Base-by-base conservation (phyloP, 92 coral and sea anemone species). In the Hydrozoanthus gracilis region DNA sequence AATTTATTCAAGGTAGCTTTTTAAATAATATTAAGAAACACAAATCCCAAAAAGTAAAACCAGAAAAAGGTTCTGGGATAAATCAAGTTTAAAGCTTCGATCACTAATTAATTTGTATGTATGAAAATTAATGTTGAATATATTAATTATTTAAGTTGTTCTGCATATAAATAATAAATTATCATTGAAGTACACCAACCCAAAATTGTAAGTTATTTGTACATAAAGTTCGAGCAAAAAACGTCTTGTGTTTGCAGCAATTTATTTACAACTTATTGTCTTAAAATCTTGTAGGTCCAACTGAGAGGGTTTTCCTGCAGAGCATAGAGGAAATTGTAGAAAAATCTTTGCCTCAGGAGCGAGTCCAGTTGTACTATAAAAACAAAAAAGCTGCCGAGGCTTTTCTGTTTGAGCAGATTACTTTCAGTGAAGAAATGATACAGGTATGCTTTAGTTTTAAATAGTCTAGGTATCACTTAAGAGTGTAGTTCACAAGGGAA, bases 371-470 rank as follows among this genome's bases (percentile, higher is more conserved):
- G 0, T 72, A 72, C 17, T 46, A 72, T 72, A 72, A 8, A 72
- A 72, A 72, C 73, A 72, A 46, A 45, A 72, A 72, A 72, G 77
- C 55, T 72, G 77, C 77, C 47, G 77, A 72, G 55, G 3, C 8
- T 72, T 72, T 72, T 72, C 77, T 72, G 5, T 44, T 4, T 72
- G 55, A 72, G 18, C 77, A 72, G 27, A 72, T 46, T 72, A 72
- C 77, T 5, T 72, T 72, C 77, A 72, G 52, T 15, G 77, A 72
- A 72, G 54, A 72, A 72, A 72, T 72, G 77, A 72, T 72, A 72
- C 55, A 10, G 35, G 55, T 72, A 70, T 69, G 61, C 61, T 54
- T n/a, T n/a, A 54, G 61, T 54, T 54, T 54, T 54, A 54, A 54
- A 54, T 54, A 54, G 61, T 54, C 61, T 54, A 54, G 61, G 61